Evolutionary conservation across 2,113 vertebrate species (phyloP).

Genomic region (Pomatostomus ruficeps): DNA sequence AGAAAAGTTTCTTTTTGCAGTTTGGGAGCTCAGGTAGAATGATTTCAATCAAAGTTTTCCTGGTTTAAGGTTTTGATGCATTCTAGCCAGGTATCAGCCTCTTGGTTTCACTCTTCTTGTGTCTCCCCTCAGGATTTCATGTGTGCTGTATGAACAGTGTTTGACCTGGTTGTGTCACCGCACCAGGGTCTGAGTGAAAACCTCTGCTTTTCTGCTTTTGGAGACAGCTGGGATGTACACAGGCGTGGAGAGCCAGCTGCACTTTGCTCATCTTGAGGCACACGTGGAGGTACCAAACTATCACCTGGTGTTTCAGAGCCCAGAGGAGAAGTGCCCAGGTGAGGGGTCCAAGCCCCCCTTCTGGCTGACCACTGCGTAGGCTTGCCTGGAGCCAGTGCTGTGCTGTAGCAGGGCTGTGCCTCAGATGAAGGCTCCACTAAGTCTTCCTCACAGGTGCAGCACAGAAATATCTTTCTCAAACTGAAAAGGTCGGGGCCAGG

Average conservation of each 20-base stretch:
- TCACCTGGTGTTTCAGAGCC: background rate
- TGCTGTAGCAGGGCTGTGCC: background rate
- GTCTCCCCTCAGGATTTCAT: background rate
- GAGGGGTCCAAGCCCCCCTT: accelerated
- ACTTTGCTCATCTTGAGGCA: background rate
- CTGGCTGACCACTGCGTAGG: background rate
- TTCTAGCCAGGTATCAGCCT: background rate
- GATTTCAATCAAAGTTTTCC: background rate
- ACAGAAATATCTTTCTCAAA: background rate
- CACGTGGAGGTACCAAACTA: accelerated
- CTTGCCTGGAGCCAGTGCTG: background rate
- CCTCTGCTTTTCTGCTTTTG: background rate
- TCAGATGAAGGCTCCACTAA: accelerated
- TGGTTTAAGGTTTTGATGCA: background rate
- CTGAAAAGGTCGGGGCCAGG: background rate
- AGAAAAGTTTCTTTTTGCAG: background rate
- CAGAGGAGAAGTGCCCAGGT: background rate
- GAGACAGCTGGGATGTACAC: background rate
- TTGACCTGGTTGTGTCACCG: accelerated
- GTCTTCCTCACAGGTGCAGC: background rate
- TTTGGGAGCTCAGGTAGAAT: background rate
- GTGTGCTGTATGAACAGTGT: accelerated
- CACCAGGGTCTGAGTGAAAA: background rate
- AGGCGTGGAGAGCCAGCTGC: accelerated
- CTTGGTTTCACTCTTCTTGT: background rate